phyloP scores from a whole-genome alignment of 2,113 vertebrate species.

The Barnardius zonarius region DNA sequence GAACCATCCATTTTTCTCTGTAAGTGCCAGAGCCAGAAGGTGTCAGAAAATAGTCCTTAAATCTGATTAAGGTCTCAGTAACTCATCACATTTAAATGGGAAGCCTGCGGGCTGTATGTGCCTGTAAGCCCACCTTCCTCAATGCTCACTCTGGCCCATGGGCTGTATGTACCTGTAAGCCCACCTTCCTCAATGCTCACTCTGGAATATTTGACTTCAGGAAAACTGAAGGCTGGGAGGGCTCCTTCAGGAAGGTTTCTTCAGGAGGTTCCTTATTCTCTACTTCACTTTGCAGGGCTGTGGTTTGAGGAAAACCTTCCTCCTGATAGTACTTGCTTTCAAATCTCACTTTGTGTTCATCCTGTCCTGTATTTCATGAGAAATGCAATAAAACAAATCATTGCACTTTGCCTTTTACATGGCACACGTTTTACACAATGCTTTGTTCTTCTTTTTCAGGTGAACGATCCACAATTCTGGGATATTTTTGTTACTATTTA shows the following conservation, averaged over 20 bases:
- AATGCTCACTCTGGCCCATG: no score
- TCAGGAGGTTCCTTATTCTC: neutral
- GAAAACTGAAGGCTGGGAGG: neutral
- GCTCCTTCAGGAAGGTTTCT: neutral
- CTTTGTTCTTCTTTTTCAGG: slow-evolving; percentile 11
- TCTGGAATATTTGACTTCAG: neutral
- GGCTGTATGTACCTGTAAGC: no score
- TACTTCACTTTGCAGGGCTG: neutral
- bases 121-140: neutral
- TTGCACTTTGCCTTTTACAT: no score
- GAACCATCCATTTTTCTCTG: slow-evolving; percentile 72
- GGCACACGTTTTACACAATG: neutral
- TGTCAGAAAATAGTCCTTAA: neutral
- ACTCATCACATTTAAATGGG: neutral
- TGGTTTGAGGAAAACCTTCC: neutral
- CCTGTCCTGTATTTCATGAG: neutral
- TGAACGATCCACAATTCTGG: fast-evolving
- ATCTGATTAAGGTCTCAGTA: neutral
- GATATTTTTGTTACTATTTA: neutral
- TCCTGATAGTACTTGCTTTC: neutral
- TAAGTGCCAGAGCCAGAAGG: neutral
- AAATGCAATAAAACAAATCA: neutral
- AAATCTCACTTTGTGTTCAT: neutral
- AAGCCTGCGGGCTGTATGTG: neutral
- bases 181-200: no score